Percentiles rank a stretch among this genome's conserved stretches.
These are phyloP conservation scores for Leptocoma aspasia DNA, from an alignment of 2,113 vertebrate genomes.

Conservation along the genomic window DNA sequence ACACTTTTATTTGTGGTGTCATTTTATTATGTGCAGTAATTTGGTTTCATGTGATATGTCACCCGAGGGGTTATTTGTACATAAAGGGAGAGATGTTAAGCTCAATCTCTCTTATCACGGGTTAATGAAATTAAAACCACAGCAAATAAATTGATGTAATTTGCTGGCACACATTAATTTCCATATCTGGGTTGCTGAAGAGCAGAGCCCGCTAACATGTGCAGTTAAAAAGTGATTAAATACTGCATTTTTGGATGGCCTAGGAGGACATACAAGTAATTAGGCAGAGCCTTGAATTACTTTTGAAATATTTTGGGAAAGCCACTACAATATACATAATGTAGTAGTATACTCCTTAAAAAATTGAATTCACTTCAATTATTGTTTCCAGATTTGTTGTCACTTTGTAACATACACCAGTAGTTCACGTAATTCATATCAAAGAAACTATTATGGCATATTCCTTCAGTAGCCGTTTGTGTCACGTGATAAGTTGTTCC, in stretches of 20 bases:
- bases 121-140: conserved; percentile 62
- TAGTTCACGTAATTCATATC: conserved; percentile 41
- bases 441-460: neutral
- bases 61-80: conserved; percentile 10
- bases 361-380: conserved; percentile 17
- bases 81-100: conserved; percentile 22
- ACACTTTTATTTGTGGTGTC: conserved; percentile 37
- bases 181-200: neutral
- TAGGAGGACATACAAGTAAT: conserved; percentile 36
- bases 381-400: neutral
- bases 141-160: conserved; percentile 57
- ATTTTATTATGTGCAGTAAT: conserved; percentile 32
- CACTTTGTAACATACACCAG: conserved; percentile 15
- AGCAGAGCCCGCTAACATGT: neutral
- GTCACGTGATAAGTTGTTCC: conserved; percentile 18
- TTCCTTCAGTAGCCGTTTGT: conserved; percentile 29
- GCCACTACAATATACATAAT: neutral
- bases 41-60: conserved; percentile 13
- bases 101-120: neutral
- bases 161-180: conserved; percentile 13
- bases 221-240: neutral
- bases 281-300: conserved; percentile 23
- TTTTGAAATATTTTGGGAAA: conserved; percentile 19
- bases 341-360: neutral
- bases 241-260: neutral